A percentile compares a stretch with the other conserved stretches of the same genome.
Conservation (phyloP, 23 tunicate genomes). For the Halocynthia roretzi region DNA sequence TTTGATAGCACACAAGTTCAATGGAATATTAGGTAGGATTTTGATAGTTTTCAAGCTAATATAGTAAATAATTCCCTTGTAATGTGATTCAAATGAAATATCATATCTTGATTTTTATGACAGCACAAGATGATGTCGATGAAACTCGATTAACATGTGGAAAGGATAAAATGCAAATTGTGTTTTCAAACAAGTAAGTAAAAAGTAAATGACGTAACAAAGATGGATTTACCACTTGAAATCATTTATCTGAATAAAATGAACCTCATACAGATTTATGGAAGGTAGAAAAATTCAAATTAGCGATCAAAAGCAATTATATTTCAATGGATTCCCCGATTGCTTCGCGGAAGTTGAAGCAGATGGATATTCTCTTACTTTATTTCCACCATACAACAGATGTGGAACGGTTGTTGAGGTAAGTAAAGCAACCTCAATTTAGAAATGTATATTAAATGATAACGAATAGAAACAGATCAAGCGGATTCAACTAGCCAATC, state of each 20-base stretch:
- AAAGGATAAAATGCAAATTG: slow-evolving; percentile 7
- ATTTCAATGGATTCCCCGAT: slow-evolving; percentile 23
- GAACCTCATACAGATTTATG: slow-evolving; percentile 14
- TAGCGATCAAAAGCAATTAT: slow-evolving; percentile 17
- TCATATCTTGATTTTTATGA: too few relatives aligned
- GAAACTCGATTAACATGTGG: neutral
- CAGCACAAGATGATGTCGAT: too few relatives aligned
- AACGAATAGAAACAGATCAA: neutral
- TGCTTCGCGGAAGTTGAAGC: slow-evolving; percentile 15
- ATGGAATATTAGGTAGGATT: too few relatives aligned
- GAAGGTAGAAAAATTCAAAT: slow-evolving; percentile 15
- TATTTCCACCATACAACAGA: slow-evolving; percentile 27
- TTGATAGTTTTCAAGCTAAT: too few relatives aligned
- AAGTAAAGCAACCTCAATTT: neutral
- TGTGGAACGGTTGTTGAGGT: slow-evolving; percentile 46
- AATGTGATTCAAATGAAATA: too few relatives aligned
- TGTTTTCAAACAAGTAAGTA: slow-evolving; percentile 4
- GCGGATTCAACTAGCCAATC: neutral
- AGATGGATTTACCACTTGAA: too few relatives aligned
- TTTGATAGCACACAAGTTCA: too few relatives aligned
- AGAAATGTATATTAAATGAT: too few relatives aligned
- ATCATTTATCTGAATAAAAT: too few relatives aligned
- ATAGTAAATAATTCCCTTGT: too few relatives aligned
- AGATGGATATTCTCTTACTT: slow-evolving; percentile 18
- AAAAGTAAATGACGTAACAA: too few relatives aligned